Base-by-base conservation (phyloP, 2,888 invertebrate species). In the Aleiodes leptofemur region DNA sequence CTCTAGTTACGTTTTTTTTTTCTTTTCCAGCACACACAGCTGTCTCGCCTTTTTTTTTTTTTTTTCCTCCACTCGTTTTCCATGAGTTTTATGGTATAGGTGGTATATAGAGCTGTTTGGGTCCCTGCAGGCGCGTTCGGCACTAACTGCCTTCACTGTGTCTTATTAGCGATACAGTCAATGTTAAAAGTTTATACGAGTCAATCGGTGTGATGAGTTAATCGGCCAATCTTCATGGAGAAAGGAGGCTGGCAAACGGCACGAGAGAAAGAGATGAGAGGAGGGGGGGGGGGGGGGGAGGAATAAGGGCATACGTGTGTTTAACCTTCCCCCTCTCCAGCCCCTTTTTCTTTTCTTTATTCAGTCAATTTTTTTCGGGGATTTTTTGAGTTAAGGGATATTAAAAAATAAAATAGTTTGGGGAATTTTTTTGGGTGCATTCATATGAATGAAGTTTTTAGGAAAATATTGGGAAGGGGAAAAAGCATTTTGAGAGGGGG, bases 161-260 rank as follows among this genome's bases (percentile, higher is more conserved):
- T 86, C 89, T 88, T 88, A 88, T 89, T 88, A 88, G 88, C 86
- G 83, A 88, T 88, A 89, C 87, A 88, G 87, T 87, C 88, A 83
- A 83, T 81, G 85, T 82, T 83, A 86, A 88, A 88, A 88, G 88
- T 83, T 84, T 85, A 85, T 86, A 83, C 72, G 69, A 78, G 74
- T 77, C 77, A 77, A 79, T 77, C 77, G 43, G 73, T 79, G 78
- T 86, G 84, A 86, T 84, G 82, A 80, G 86, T 86, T 86, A 86
- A 86, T 86, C 86, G 82, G 82, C 77, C 81, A 81, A 80, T 78
- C 77, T 68, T 74, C 43, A 43, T 43, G 43, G 43, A 43, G 43
- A 43, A 43, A 43, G 43, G 68, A 66, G 69, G 74, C 75, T 69
- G 69, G 55, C 51, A 29, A 34, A 34, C 50, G 6, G 50, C 61